phyloP scores from a whole-genome alignment of 2,888 invertebrate genomes.

The Trilocha varians region DNA sequence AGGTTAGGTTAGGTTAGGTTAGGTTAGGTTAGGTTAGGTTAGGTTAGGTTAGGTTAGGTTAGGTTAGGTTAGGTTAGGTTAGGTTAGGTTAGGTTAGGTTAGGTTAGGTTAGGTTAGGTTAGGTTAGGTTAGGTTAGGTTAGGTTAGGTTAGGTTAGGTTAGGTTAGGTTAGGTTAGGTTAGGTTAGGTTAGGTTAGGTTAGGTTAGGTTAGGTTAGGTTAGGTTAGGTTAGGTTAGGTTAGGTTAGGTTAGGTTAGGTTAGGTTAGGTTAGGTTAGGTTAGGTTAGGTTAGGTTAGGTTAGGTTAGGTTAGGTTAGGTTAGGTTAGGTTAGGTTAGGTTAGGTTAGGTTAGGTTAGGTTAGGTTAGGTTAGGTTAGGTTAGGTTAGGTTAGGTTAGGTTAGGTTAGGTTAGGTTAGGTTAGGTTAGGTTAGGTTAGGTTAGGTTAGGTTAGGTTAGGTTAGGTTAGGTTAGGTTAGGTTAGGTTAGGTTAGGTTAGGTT shows the following conservation, averaged over 20 bases:
- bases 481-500: too few relatives aligned
- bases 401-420: too few relatives aligned
- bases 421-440: too few relatives aligned
- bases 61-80: conserved; percentile 10
- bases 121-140: conserved; percentile 10
- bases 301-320: conserved; percentile 16
- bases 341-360: conserved; percentile 4
- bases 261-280: conserved; percentile 13
- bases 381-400: too few relatives aligned
- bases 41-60: conserved; percentile 10
- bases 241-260: conserved; percentile 12
- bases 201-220: conserved; percentile 13
- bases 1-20: conserved; percentile 10
- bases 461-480: too few relatives aligned
- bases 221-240: conserved; percentile 13
- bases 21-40: conserved; percentile 10
- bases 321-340: conserved; percentile 15
- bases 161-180: conserved; percentile 13
- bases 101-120: conserved; percentile 10
- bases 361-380: too few relatives aligned
- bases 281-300: conserved; percentile 13
- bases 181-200: conserved; percentile 12
- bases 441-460: too few relatives aligned
- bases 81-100: conserved; percentile 9
- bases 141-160: conserved; percentile 11